Conservation (phyloP, 2,888 invertebrate species). For the Leucophenga maculata region DNA sequence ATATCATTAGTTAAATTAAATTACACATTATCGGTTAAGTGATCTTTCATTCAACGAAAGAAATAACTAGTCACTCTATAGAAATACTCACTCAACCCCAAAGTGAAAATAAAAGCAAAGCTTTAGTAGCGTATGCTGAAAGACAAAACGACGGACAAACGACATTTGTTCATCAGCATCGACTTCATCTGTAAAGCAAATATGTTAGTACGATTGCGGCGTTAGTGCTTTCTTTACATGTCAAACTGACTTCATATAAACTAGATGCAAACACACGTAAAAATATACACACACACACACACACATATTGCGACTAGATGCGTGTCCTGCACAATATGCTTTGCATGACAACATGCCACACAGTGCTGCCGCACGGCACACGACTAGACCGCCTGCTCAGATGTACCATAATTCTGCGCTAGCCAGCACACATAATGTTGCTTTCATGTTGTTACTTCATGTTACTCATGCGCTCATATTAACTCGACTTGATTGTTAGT, state of each 20-base stretch:
- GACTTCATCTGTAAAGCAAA: not conserved
- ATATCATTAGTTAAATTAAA: too few relatives aligned
- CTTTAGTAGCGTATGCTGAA: too few relatives aligned
- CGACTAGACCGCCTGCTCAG: too few relatives aligned
- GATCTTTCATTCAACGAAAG: too few relatives aligned
- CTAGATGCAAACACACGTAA: not conserved
- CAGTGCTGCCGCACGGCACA: too few relatives aligned
- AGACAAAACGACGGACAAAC: not conserved
- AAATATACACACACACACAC: not conserved
- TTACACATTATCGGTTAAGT: too few relatives aligned
- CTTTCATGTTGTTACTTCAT: conserved; percentile 22
- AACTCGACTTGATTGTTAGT: conserved; percentile 58
- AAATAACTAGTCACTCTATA: too few relatives aligned
- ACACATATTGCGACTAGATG: not conserved
- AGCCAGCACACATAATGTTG: conserved; percentile 21
- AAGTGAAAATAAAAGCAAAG: too few relatives aligned
- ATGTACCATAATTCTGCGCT: conserved; percentile 8
- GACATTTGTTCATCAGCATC: not conserved
- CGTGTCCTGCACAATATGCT: not conserved
- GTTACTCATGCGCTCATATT: conserved; percentile 30
- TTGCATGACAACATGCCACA: not conserved
- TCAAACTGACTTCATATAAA: too few relatives aligned
- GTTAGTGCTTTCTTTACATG: too few relatives aligned
- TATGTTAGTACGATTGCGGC: not conserved
- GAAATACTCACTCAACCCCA: too few relatives aligned